A percentile compares a stretch with the other conserved stretches of the same genome.
These are phyloP conservation scores for Notoglanidium macrostoma DNA, from an alignment of 2,797 vertebrate species.

Conservation along the genomic window DNA sequence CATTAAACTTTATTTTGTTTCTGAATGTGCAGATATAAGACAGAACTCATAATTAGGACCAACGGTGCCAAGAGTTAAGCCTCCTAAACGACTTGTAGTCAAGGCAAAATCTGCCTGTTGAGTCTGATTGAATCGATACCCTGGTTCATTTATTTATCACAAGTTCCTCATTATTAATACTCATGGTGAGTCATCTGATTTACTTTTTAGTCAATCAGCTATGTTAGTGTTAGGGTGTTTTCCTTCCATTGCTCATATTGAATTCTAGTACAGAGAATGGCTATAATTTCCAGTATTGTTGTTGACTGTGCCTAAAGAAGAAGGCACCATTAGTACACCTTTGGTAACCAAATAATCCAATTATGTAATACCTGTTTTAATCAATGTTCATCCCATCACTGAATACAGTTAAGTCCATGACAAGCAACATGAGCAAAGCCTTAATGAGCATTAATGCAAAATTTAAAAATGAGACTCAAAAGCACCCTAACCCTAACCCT, in stretches of 20 bases:
- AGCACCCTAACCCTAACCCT: too few species aligned
- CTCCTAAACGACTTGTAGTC: not conserved
- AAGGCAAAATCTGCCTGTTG: not conserved
- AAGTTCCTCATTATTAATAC: not conserved
- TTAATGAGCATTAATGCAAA: not conserved
- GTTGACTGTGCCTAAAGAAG: not conserved
- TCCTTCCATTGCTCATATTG: not conserved
- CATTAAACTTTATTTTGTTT: constrained; percentile 53
- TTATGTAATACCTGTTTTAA: not conserved
- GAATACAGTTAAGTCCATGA: too few species aligned
- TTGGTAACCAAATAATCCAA: not conserved
- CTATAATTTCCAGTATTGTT: not conserved
- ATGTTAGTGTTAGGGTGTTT: not conserved
- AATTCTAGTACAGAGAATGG: too few species aligned
- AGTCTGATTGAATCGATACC: not conserved
- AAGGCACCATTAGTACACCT: not conserved
- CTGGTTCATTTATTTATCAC: constrained; percentile 3
- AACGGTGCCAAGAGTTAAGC: not conserved
- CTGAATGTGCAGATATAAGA: constrained; percentile 32
- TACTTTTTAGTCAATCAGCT: not conserved
- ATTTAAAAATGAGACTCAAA: not conserved
- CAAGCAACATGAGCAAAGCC: too few species aligned
- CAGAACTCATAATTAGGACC: constrained; percentile 21
- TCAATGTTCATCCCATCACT: too few species aligned
- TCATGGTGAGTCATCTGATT: not conserved